These are phyloP conservation scores for Agrypnia vestita DNA, from an alignment of 1,140 invertebrate genomes.

Conservation along the genomic window DNA sequence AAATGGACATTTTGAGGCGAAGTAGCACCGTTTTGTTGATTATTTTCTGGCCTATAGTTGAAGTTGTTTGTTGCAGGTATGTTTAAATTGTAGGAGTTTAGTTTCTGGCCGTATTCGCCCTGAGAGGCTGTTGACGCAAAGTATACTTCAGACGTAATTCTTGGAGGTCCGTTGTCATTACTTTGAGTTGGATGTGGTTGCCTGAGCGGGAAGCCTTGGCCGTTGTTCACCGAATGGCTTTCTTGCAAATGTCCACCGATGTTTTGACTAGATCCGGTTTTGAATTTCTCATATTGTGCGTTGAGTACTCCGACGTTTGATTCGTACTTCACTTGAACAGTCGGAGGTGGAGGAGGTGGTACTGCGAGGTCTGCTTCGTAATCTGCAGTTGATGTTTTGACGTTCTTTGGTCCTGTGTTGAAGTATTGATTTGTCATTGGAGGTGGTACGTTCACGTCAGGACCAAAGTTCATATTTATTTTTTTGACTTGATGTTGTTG, in stretches of 20 bases:
- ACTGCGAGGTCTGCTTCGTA: slow-evolving; percentile 71
- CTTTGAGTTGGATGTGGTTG: slow-evolving; percentile 58
- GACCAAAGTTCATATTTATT: slow-evolving; percentile 55
- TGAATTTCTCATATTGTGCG: slow-evolving; percentile 54
- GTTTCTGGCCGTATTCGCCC: slow-evolving; percentile 56
- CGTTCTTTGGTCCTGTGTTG: slow-evolving; percentile 41
- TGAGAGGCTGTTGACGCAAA: slow-evolving; percentile 69
- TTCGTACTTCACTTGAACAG: slow-evolving; percentile 61
- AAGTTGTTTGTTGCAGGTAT: slow-evolving; percentile 41
- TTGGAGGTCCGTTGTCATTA: slow-evolving; percentile 64
- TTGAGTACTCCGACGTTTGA: slow-evolving; percentile 56
- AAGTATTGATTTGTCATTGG: slow-evolving; percentile 53
- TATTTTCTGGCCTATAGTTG: slow-evolving; percentile 37
- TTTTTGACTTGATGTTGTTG: slow-evolving; percentile 68
- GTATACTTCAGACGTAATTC: slow-evolving; percentile 72
- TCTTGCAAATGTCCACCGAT: slow-evolving; percentile 44
- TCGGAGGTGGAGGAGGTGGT: slow-evolving; percentile 69
- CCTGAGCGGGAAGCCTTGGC: slow-evolving; percentile 68
- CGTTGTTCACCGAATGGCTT: slow-evolving; percentile 65
- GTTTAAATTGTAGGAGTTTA: slow-evolving; percentile 53
- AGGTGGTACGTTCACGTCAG: slow-evolving; percentile 60
- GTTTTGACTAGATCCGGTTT: slow-evolving; percentile 38
- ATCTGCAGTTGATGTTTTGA: slow-evolving; percentile 61
- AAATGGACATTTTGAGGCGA: slow-evolving; percentile 41
- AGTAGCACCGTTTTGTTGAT: slow-evolving; percentile 5